Conservation (phyloP, 2,113 vertebrate genomes). For the Mobula birostris region DNA sequence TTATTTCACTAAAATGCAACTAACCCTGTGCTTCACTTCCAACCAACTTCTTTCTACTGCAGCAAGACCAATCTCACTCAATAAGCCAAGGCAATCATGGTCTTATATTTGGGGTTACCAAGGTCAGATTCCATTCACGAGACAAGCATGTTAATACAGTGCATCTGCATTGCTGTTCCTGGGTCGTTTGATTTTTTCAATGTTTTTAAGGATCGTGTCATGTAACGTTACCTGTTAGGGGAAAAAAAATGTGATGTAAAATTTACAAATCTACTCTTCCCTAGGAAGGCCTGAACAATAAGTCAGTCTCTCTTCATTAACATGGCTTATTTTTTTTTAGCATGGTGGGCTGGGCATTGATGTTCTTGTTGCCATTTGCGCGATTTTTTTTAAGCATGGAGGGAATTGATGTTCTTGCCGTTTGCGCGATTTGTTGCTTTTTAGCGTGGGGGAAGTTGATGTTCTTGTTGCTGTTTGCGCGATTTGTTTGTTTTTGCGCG, state of each 20-base stretch:
- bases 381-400: too few species aligned
- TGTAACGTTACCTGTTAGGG: slow-evolving; percentile 84
- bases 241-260: slow-evolving; percentile 21
- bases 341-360: too few species aligned
- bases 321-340: too few species aligned
- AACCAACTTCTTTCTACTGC: slow-evolving; percentile 63
- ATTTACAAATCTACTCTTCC: background rate
- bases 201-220: slow-evolving; percentile 99
- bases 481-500: too few species aligned
- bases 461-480: too few species aligned
- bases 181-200: slow-evolving; percentile 98
- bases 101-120: slow-evolving; percentile 65
- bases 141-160: slow-evolving; percentile 70
- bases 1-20: slow-evolving; percentile 49
- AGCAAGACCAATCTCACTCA: slow-evolving; percentile 60
- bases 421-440: too few species aligned
- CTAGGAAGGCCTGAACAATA: background rate
- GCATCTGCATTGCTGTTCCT: slow-evolving; percentile 97
- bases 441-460: too few species aligned
- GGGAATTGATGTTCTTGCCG: too few species aligned
- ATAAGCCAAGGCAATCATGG: slow-evolving; percentile 69
- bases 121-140: slow-evolving; percentile 57
- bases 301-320: background rate
- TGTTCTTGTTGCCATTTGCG: too few species aligned
- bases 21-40: slow-evolving; percentile 62